phyloP scores from a whole-genome alignment of 2,797 vertebrate species.

The Moxostoma hubbsi region DNA sequence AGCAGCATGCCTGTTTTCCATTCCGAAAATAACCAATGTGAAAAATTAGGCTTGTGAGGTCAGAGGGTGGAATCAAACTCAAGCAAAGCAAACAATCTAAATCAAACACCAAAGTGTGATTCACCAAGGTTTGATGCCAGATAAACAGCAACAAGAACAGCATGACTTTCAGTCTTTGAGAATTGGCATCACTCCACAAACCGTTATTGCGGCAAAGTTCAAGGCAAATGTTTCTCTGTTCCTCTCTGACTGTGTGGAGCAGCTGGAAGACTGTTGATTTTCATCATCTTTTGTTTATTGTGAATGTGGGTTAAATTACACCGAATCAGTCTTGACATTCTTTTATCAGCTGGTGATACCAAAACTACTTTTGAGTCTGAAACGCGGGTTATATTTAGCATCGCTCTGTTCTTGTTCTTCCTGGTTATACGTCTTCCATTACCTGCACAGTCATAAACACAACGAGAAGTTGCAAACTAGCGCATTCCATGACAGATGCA shows the following conservation, averaged over 20 bases:
- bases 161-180: neutral
- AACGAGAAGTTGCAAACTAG: constrained; percentile 7
- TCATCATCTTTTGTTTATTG: constrained; percentile 4
- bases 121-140: neutral
- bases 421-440: neutral
- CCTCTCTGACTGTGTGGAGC: neutral
- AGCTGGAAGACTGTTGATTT: constrained; percentile 7
- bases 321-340: neutral
- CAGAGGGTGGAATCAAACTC: neutral
- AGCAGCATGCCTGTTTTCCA: neutral
- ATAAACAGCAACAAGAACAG: neutral
- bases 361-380: constrained; percentile 14
- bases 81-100: too few species aligned
- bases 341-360: neutral
- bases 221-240: constrained; percentile 1
- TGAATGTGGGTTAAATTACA: neutral
- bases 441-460: constrained; percentile 15
- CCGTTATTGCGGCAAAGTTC: constrained; percentile 12
- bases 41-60: neutral
- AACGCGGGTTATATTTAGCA: neutral
- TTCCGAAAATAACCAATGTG: neutral
- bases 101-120: neutral
- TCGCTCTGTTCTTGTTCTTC: neutral
- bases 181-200: constrained; percentile 2
- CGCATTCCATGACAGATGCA: neutral